Evolutionary conservation across 2,113 vertebrate species (phyloP).

Genomic region (Dolichotis patagonum): DNA sequence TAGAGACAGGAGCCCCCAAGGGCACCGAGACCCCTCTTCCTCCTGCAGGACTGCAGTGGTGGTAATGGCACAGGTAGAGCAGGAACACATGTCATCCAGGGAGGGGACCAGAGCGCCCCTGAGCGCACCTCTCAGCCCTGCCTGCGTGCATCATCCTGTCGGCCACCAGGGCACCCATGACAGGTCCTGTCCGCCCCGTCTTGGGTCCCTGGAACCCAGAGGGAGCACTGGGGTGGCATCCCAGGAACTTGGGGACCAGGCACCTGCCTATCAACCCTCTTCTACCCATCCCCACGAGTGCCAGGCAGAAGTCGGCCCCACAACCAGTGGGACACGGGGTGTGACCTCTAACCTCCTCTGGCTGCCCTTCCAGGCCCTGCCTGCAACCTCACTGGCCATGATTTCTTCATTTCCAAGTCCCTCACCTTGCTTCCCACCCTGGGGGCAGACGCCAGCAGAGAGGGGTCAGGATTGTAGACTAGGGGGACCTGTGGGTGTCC

Average conservation of each 20-base stretch:
- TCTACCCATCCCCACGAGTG: neutral
- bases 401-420: neutral
- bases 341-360: neutral
- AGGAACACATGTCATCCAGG: neutral
- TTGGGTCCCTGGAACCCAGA: neutral
- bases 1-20: neutral
- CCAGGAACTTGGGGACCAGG: neutral
- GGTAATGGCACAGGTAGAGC: too few relatives aligned
- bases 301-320: neutral
- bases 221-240: neutral
- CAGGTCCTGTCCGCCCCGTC: neutral
- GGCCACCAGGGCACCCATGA: neutral
- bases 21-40: neutral
- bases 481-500: accelerated
- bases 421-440: neutral
- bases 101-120: neutral
- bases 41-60: neutral
- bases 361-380: neutral
- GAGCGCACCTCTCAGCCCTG: neutral
- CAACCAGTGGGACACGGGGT: neutral
- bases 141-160: neutral
- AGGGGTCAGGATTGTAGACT: neutral
- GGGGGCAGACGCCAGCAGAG: neutral
- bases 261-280: neutral
- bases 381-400: neutral